Base-by-base conservation (phyloP, 1,140 invertebrate species). In the Caligus rogercresseyi region DNA sequence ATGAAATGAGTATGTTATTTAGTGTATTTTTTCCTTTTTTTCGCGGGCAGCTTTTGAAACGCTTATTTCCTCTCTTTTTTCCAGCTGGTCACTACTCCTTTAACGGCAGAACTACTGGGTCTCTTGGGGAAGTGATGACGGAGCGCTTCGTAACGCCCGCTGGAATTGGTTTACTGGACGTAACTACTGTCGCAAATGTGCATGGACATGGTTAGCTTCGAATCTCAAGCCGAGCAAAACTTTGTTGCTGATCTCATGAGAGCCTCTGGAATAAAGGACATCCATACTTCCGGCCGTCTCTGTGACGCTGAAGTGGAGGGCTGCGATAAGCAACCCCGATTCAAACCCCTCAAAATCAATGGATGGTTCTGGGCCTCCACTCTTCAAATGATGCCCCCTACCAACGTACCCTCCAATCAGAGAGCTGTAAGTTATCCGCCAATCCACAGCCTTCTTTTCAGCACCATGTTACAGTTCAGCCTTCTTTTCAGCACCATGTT, bases 281-380 rank as follows among this genome's bases (percentile, higher is more conserved):
- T 56, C 14, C 52, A 19, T 15, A 15, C 54, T 21, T 20, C 51
- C 25, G 61, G 61, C 15, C 52, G 61, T 1, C 24, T 63, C 15
- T 63, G 61, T 56, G 61, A 63, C 25, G 25, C 16, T 18, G 61
- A 63, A 21, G 61, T 63, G 11, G 83, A 85, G 70, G 85, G 85
- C 52, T 87, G 84, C 68, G 63, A 66, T n/a, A 43, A 43, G 31
- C 82, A 85, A 66, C 79, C 83, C 64, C 84, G 87, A 70, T 75
- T 87, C 54, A 78, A 84, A 66, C 85, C 85, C 11, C 75, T 80
- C n/a, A 76, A 80, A 25, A 73, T 86, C 55, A 87, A 87, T 67
- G 86, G 60, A 24, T 88, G 86, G 86, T 88, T 88, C 77, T 88
- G 86, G 86, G 86, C 85, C 15, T 84, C 83, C 3, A 83, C 83